A percentile compares a stretch with the other conserved stretches of the same genome.
These are phyloP conservation scores for Drosophila rellima DNA, from an alignment of 2,888 invertebrate species.

Conservation along the genomic window DNA sequence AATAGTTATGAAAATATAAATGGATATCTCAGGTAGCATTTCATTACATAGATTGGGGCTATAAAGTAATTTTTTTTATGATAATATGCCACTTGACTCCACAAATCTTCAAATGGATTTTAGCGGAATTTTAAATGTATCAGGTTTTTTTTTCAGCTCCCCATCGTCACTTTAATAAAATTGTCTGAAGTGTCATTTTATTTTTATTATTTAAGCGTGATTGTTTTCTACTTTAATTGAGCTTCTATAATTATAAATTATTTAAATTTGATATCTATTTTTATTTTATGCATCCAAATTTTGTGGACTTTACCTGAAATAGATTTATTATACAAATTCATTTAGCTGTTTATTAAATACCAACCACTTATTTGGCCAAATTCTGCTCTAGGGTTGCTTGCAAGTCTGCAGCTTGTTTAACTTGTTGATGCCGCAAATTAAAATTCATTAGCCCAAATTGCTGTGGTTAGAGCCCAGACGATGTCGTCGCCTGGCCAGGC, in stretches of 20 bases:
- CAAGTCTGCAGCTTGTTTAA: slow-evolving; percentile 48
- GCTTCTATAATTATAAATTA: background rate
- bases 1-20: slow-evolving; percentile 14
- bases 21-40: background rate
- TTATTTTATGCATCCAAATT: background rate
- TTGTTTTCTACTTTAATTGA: too few relatives aligned
- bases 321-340: slow-evolving; percentile 4
- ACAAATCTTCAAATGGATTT: background rate
- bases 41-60: background rate
- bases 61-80: background rate
- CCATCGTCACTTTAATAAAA: too few relatives aligned
- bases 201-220: too few relatives aligned
- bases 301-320: background rate
- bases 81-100: background rate
- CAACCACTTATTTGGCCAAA: slow-evolving; percentile 11
- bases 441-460: slow-evolving; percentile 72
- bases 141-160: too few relatives aligned
- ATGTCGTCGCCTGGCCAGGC: slow-evolving; percentile 15
- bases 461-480: slow-evolving; percentile 59
- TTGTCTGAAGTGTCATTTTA: too few relatives aligned
- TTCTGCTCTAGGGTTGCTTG: slow-evolving; percentile 3
- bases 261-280: background rate
- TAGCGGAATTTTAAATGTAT: background rate
- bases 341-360: slow-evolving; percentile 12
- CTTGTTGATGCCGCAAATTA: slow-evolving; percentile 77